Conservation (phyloP, 2,797 vertebrate species). For the Paedocypris micromegethes region DNA sequence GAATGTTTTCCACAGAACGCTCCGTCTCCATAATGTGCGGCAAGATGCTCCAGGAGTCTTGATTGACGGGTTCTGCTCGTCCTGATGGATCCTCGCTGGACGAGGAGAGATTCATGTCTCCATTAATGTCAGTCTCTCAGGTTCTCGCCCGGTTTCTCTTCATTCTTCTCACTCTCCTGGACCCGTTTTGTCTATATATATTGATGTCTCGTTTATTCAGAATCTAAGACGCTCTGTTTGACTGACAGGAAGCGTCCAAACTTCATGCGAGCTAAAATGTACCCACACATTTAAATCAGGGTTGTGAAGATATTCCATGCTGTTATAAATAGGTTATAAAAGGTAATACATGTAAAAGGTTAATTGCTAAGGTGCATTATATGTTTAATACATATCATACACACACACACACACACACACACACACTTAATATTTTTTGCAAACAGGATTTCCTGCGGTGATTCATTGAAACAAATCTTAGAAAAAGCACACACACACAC, state of each 20-base stretch:
- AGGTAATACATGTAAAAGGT: too few species aligned
- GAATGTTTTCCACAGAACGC: conserved; percentile 26
- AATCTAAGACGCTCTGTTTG: conserved; percentile 24
- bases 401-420: conserved; percentile 3
- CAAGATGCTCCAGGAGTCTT: conserved; percentile 32
- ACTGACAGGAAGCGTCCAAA: conserved; percentile 6
- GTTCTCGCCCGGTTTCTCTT: background rate
- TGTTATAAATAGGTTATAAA: too few species aligned
- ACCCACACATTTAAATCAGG: too few species aligned
- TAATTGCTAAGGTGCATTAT: too few species aligned
- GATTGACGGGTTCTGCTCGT: conserved; percentile 35
- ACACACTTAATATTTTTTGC: background rate
- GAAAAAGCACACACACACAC: too few species aligned
- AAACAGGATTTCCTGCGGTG: too few species aligned
- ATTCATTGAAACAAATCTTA: too few species aligned
- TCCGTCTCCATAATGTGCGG: conserved; percentile 33
- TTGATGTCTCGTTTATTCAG: background rate
- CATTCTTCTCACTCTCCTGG: background rate
- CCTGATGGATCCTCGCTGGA: conserved; percentile 20
- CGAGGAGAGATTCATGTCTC: conserved; percentile 14
- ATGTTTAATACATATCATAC: conserved; percentile 7
- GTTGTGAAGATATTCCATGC: too few species aligned
- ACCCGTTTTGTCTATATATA: background rate
- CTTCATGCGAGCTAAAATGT: conserved; percentile 17
- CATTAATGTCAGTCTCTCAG: conserved; percentile 8